Evolutionary conservation across 2,113 vertebrate genomes (phyloP).

Genomic region (Oncorhynchus kisutch): DNA sequence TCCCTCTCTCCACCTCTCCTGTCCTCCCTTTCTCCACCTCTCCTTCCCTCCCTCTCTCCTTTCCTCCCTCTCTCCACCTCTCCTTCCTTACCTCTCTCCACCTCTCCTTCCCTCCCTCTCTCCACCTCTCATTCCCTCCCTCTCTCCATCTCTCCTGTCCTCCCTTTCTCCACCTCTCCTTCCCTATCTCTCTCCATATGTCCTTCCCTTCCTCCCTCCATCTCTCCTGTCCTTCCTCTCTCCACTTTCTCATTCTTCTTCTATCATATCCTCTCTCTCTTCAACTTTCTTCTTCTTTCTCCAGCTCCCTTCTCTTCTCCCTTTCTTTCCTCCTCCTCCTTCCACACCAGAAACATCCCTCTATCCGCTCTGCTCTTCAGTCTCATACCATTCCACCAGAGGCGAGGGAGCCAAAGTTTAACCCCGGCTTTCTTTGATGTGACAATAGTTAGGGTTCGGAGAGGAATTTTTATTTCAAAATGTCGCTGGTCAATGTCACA

Average conservation of each 20-base stretch:
- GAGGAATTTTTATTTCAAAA: conserved; percentile 57
- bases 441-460: conserved; percentile 50
- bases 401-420: conserved; percentile 19
- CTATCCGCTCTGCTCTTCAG: background rate
- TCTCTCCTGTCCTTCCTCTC: background rate
- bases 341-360: background rate
- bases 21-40: background rate
- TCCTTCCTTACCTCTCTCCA: background rate
- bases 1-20: background rate
- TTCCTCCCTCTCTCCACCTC: background rate
- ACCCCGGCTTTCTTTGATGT: conserved; percentile 57
- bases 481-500: conserved; percentile 48
- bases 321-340: conserved; percentile 1
- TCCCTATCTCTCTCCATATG: too few species aligned
- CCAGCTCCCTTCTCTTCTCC: background rate
- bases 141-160: too few species aligned
- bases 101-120: background rate
- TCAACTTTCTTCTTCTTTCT: background rate
- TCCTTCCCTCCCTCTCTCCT: background rate
- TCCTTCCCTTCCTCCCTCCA: too few species aligned
- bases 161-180: background rate
- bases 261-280: too few species aligned
- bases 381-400: conserved; percentile 40
- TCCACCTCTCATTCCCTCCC: background rate
- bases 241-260: too few species aligned